phyloP scores from a whole-genome alignment of 2,113 vertebrate genomes.

The Heterochromis multidens region DNA sequence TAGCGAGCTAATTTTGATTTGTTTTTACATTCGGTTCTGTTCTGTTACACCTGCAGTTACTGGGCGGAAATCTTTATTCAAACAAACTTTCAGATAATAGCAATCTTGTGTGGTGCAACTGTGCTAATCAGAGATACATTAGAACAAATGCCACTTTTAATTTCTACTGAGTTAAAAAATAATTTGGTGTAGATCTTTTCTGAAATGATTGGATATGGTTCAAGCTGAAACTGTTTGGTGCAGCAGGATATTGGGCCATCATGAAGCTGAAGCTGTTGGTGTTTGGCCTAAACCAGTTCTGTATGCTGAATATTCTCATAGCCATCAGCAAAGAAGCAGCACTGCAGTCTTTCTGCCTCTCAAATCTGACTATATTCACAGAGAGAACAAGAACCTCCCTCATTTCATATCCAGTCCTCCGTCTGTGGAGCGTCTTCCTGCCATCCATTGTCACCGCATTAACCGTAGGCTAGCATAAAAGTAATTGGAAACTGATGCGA shows the following conservation, averaged over 20 bases:
- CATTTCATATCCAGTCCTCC: slow-evolving; percentile 39
- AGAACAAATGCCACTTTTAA: background rate
- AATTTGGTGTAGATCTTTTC: background rate
- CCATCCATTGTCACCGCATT: slow-evolving; percentile 72
- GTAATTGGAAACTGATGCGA: slow-evolving; percentile 81
- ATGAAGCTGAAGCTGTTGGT: background rate
- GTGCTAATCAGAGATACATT: background rate
- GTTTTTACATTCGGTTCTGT: background rate
- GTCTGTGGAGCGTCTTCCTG: slow-evolving; percentile 54
- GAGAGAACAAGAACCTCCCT: slow-evolving; percentile 35
- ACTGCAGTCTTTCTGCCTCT: slow-evolving; percentile 24
- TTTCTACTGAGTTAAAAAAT: background rate
- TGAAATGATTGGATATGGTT: background rate
- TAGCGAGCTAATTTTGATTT: background rate
- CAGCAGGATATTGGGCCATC: background rate
- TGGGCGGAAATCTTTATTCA: background rate
- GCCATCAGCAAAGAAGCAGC: slow-evolving; percentile 13
- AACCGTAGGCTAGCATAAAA: slow-evolving; percentile 82
- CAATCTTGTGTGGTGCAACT: background rate
- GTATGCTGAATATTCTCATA: slow-evolving; percentile 17
- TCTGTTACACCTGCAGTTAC: background rate
- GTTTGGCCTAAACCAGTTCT: slow-evolving; percentile 18
- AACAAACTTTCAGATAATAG: background rate
- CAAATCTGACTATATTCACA: slow-evolving; percentile 42
- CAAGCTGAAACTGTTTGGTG: background rate